Conservation (phyloP, 2,113 vertebrate genomes). For the Bujurquina vittata region DNA sequence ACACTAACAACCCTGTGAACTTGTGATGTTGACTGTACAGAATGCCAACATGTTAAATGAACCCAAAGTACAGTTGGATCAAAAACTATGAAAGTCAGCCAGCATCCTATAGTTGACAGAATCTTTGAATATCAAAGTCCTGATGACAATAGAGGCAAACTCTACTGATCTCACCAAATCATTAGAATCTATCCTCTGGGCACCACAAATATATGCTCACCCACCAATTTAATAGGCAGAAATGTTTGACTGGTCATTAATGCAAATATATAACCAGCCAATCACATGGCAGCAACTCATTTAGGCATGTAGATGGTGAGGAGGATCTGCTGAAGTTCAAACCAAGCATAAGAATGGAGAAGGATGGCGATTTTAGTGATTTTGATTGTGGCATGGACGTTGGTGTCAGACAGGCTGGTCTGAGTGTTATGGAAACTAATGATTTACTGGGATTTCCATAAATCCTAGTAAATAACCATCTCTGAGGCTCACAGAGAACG, state of each 20-base stretch:
- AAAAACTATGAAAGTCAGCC: too few relatives aligned
- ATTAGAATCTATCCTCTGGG: background rate
- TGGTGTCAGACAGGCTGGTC: background rate
- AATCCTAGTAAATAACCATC: background rate
- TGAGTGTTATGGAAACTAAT: background rate
- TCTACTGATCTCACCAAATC: background rate
- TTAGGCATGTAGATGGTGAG: background rate
- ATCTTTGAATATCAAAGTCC: background rate
- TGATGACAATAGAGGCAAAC: background rate
- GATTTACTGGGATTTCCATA: background rate
- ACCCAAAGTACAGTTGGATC: background rate
- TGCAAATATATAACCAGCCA: background rate
- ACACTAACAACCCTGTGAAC: background rate
- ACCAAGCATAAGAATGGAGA: background rate
- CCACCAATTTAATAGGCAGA: background rate
- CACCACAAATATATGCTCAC: background rate
- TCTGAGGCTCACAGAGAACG: background rate
- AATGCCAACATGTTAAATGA: background rate
- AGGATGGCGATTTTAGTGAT: background rate
- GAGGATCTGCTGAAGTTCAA: background rate
- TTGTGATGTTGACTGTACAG: background rate
- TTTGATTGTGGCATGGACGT: too few relatives aligned
- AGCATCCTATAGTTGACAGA: background rate
- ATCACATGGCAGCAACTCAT: too few relatives aligned
- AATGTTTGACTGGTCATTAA: background rate